These are phyloP conservation scores for Urocyon cinereoargenteus DNA, from an alignment of 2,797 vertebrate species.

Conservation along the genomic window DNA sequence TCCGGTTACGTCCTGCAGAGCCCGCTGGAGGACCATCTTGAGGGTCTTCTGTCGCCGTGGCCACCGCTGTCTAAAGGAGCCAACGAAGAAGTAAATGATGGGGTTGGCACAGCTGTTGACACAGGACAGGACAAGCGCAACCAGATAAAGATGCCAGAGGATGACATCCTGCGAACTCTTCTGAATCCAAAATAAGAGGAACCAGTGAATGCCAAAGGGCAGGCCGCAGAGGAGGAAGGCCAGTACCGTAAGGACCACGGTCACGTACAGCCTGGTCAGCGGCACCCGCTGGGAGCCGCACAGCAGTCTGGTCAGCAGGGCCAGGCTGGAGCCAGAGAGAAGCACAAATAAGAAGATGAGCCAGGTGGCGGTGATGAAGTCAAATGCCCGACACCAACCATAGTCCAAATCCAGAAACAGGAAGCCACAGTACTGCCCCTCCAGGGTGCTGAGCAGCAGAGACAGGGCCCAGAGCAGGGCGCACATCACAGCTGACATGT, in stretches of 20 bases:
- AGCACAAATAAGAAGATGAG: conserved; percentile 74
- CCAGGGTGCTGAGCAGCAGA: conserved; percentile 73
- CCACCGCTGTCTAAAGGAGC: not conserved
- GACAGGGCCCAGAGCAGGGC: conserved; percentile 79
- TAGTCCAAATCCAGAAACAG: accelerated
- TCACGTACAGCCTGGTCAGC: conserved; percentile 60
- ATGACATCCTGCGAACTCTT: not conserved
- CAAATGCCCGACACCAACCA: conserved; percentile 27
- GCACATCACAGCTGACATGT: conserved; percentile 28
- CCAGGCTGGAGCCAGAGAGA: conserved; percentile 81
- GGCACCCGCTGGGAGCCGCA: conserved; percentile 70
- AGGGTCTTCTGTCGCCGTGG: not conserved
- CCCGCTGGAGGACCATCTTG: not conserved
- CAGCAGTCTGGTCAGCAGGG: conserved; percentile 71
- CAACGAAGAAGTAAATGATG: conserved; percentile 69
- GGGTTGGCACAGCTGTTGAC: conserved; percentile 74
- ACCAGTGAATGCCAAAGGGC: conserved; percentile 79
- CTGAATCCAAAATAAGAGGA: conserved; percentile 73
- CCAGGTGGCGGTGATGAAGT: conserved; percentile 60
- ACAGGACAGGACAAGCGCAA: conserved; percentile 74
- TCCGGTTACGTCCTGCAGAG: not conserved
- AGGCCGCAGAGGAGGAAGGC: conserved; percentile 83
- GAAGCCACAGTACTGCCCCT: conserved; percentile 17
- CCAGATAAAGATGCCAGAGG: not conserved
- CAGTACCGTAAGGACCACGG: conserved; percentile 78